Percentiles rank a stretch among this genome's conserved stretches.
Conservation (phyloP, 2,113 vertebrate genomes). For the Notechis scutatus region DNA sequence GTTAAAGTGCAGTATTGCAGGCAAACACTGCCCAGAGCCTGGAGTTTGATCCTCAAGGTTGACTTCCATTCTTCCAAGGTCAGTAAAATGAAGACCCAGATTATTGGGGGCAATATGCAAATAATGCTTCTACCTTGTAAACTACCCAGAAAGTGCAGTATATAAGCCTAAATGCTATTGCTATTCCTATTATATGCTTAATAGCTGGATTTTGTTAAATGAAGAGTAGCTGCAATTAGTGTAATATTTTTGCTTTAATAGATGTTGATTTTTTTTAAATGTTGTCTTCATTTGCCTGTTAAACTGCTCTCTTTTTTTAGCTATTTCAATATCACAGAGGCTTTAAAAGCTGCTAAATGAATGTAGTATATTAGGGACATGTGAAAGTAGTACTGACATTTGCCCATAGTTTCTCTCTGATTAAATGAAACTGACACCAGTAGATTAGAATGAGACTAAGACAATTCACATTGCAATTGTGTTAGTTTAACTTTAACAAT, state of each 20-base stretch:
- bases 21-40: not conserved
- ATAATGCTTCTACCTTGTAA: not conserved
- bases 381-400: constrained; percentile 80
- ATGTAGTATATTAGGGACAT: constrained; percentile 74
- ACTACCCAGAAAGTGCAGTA: not conserved
- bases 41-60: not conserved
- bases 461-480: constrained; percentile 96
- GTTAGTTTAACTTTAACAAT: constrained; percentile 89
- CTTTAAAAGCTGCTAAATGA: constrained; percentile 69
- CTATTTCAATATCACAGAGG: constrained; percentile 62
- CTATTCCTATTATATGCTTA: not conserved
- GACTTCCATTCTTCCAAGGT: not conserved
- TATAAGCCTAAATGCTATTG: not conserved
- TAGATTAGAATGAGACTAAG: constrained; percentile 95
- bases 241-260: constrained; percentile 34
- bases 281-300: not conserved
- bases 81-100: not conserved
- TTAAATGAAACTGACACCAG: constrained; percentile 93
- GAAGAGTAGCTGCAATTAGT: not conserved
- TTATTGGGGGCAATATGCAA: not conserved
- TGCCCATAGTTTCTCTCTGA: constrained; percentile 76
- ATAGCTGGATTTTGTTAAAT: not conserved
- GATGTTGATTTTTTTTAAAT: constrained; percentile 22
- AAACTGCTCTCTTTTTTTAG: constrained; percentile 48
- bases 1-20: not conserved